Evolutionary conservation across 2,113 vertebrate genomes (phyloP).

Genomic region (Cryptotis parvus): DNA sequence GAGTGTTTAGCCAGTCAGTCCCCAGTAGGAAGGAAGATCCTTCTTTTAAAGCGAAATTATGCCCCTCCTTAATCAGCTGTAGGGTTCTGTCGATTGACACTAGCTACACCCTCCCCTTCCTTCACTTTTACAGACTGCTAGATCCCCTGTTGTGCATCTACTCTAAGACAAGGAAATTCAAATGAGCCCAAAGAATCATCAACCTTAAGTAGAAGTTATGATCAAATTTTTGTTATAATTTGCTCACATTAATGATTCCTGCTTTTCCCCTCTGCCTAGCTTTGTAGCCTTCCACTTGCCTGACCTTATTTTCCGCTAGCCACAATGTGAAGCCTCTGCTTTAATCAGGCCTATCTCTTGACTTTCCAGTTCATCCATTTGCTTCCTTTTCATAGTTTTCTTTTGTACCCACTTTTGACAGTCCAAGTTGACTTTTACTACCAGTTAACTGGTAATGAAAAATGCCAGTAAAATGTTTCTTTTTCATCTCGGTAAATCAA

Average conservation of each 20-base stretch:
- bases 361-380: background rate
- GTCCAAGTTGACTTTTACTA: background rate
- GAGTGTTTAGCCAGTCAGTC: background rate
- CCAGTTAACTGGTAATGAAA: too few relatives aligned
- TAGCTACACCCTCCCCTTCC: background rate
- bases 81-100: background rate
- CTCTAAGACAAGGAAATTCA: conserved; percentile 18
- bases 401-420: background rate
- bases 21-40: background rate
- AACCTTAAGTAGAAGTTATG: background rate
- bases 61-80: conserved; percentile 28
- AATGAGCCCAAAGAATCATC: conserved; percentile 22
- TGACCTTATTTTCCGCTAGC: background rate
- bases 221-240: conserved; percentile 50
- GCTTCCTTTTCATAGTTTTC: too few relatives aligned
- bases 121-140: background rate
- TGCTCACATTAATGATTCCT: background rate
- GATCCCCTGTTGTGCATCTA: background rate
- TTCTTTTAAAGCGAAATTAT: conserved; percentile 31
- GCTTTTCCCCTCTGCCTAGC: background rate
- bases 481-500: background rate
- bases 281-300: background rate
- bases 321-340: too few relatives aligned
- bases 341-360: background rate
- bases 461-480: background rate